Evolutionary conservation across 2,888 invertebrate genomes (phyloP).

Genomic region (Thumatha senex): DNA sequence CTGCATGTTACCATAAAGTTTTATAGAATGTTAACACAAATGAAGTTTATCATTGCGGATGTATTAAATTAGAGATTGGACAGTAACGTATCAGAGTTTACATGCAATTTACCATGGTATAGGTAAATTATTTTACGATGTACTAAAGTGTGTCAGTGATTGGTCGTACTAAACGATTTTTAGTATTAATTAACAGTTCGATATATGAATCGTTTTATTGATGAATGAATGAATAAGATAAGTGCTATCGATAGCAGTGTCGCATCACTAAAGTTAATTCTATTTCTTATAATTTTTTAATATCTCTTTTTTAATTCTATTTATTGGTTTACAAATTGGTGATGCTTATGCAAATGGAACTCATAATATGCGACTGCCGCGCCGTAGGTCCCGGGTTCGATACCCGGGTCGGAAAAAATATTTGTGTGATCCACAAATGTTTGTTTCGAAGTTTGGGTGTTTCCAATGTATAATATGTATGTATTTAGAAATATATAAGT

Average conservation of each 20-base stretch:
- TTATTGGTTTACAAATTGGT: conserved; percentile 18
- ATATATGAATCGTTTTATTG: conserved; percentile 7
- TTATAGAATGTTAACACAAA: conserved; percentile 43
- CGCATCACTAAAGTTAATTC: conserved; percentile 38
- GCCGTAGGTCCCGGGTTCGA: too few relatives aligned
- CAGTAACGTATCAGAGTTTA: conserved; percentile 36
- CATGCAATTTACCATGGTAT: conserved; percentile 37
- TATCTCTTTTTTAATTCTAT: conserved; percentile 33
- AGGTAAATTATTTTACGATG: conserved; percentile 38
- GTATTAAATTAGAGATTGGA: conserved; percentile 32
- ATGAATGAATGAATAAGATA: conserved; percentile 9
- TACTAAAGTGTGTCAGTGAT: conserved; percentile 30
- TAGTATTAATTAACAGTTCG: conserved; percentile 14
- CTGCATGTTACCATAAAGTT: conserved; percentile 36
- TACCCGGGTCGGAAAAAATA: too few relatives aligned
- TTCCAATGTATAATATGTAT: too few relatives aligned
- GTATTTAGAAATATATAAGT: too few relatives aligned
- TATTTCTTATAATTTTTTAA: too few relatives aligned
- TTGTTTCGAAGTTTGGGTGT: too few relatives aligned
- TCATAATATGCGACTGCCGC: conserved; percentile 5
- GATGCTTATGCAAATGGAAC: conserved; percentile 7
- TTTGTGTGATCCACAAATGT: too few relatives aligned
- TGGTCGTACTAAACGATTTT: conserved; percentile 17
- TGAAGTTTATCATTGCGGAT: conserved; percentile 38
- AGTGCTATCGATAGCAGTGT: conserved; percentile 35